These are phyloP conservation scores for Macroteleia sp. DNA, from an alignment of 2,888 invertebrate species.

Conservation along the genomic window DNA sequence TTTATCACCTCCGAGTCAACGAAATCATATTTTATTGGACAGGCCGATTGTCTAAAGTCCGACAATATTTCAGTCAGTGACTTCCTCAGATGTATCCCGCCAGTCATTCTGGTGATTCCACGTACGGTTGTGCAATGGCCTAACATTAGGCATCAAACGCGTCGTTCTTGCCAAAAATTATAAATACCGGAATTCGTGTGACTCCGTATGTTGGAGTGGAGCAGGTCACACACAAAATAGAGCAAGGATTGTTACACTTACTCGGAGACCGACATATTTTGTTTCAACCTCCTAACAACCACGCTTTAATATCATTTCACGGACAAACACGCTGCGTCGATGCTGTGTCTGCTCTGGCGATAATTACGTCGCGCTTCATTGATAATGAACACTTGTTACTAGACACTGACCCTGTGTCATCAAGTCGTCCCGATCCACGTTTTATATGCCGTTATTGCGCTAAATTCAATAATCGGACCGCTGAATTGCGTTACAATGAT, in stretches of 20 bases:
- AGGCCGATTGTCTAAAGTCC: conserved; percentile 37
- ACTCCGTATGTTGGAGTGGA: conserved; percentile 66
- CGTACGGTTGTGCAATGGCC: conserved; percentile 74
- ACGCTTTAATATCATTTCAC: conserved; percentile 51
- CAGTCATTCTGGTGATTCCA: conserved; percentile 63
- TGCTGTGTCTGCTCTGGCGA: conserved; percentile 22
- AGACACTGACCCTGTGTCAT: conserved; percentile 46
- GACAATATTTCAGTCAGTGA: conserved; percentile 57
- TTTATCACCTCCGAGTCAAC: conserved; percentile 27
- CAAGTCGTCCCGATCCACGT: conserved; percentile 18
- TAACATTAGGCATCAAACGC: conserved; percentile 75
- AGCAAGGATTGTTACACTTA: conserved; percentile 61
- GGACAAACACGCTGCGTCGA: conserved; percentile 23
- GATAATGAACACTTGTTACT: conserved; percentile 58
- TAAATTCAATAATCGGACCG: conserved; percentile 18
- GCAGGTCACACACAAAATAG: conserved; percentile 71
- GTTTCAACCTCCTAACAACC: conserved; percentile 42
- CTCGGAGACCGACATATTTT: conserved; percentile 37
- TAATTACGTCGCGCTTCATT: conserved; percentile 57
- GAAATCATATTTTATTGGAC: conserved; percentile 43
- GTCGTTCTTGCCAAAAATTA: conserved; percentile 80
- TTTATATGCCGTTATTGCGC: conserved; percentile 31
- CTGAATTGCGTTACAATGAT: conserved; percentile 15
- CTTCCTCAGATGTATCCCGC: conserved; percentile 37
- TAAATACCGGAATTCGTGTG: conserved; percentile 80